Conservation (phyloP, 2,113 vertebrate species). For the Carettochelys insculpta region DNA sequence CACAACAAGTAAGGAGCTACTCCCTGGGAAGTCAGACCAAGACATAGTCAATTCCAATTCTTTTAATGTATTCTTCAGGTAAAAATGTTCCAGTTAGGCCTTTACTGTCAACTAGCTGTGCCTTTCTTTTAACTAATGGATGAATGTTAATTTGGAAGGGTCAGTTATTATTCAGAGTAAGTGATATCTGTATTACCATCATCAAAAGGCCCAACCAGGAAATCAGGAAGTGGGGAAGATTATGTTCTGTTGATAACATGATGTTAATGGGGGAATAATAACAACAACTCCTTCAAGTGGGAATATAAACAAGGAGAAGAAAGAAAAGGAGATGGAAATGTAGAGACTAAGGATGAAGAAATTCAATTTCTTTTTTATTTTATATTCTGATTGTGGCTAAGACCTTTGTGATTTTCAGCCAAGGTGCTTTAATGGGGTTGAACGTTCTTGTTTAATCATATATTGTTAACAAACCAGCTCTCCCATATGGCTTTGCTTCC, state of each 20-base stretch:
- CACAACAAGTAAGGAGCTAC: neutral
- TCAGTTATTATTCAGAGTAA: neutral
- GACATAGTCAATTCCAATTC: neutral
- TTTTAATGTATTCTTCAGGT: neutral
- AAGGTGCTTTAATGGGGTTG: neutral
- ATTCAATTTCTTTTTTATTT: neutral
- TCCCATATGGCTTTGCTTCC: neutral
- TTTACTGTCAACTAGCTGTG: neutral
- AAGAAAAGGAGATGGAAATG: neutral
- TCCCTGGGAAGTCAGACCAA: neutral
- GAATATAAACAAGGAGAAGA: accelerated
- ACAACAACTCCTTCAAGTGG: neutral
- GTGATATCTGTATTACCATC: neutral
- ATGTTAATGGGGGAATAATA: accelerated
- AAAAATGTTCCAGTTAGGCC: neutral
- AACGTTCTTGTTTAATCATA: neutral
- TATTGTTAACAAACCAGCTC: accelerated
- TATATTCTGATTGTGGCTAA: neutral
- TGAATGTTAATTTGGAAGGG: neutral
- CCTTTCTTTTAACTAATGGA: neutral
- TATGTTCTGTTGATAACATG: neutral
- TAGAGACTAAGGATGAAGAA: neutral
- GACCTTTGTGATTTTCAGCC: neutral
- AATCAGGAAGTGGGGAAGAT: neutral
- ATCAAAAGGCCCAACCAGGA: neutral